Percentiles rank a stretch among this genome's conserved stretches.
These are phyloP conservation scores for Diprion similis DNA, from an alignment of 1,140 invertebrate species.

Conservation along the genomic window DNA sequence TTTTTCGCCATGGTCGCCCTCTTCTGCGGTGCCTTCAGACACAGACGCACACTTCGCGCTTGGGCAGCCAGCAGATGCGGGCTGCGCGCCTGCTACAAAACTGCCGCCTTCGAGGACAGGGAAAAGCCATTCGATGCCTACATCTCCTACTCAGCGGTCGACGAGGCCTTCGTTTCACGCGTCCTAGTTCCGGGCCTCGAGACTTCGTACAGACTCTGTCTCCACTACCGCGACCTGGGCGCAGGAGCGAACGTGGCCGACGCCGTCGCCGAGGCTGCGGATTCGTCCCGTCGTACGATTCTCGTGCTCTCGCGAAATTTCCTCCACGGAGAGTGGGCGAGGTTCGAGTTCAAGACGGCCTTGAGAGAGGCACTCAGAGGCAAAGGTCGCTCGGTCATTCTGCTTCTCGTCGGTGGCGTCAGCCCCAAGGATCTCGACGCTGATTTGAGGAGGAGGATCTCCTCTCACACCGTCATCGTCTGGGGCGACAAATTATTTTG, in stretches of 20 bases:
- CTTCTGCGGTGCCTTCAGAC: constrained; percentile 79
- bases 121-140: constrained; percentile 90
- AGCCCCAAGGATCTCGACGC: constrained; percentile 86
- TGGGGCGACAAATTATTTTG: constrained; percentile 95
- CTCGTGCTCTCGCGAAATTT: constrained; percentile 92
- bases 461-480: constrained; percentile 88
- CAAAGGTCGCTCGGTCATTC: constrained; percentile 80
- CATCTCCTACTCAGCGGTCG: constrained; percentile 89
- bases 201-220: constrained; percentile 78
- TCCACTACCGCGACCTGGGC: constrained; percentile 87
- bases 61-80: constrained; percentile 90
- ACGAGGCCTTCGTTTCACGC: constrained; percentile 87
- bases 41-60: constrained; percentile 81
- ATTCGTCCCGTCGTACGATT: constrained; percentile 88
- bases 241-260: constrained; percentile 81
- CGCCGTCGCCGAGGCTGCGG: constrained; percentile 89
- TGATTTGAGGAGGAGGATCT: constrained; percentile 86
- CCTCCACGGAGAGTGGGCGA: constrained; percentile 91
- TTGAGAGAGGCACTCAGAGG: constrained; percentile 90
- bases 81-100: constrained; percentile 82
- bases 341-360: constrained; percentile 92
- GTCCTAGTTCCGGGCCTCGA: constrained; percentile 85
- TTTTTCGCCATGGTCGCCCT: constrained; percentile 76
- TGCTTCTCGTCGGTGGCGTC: constrained; percentile 85
- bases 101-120: constrained; percentile 78